A percentile compares a stretch with the other conserved stretches of the same genome.
These are phyloP conservation scores for Boloria euphrosyne DNA, from an alignment of 2,888 invertebrate species.

Conservation along the genomic window DNA sequence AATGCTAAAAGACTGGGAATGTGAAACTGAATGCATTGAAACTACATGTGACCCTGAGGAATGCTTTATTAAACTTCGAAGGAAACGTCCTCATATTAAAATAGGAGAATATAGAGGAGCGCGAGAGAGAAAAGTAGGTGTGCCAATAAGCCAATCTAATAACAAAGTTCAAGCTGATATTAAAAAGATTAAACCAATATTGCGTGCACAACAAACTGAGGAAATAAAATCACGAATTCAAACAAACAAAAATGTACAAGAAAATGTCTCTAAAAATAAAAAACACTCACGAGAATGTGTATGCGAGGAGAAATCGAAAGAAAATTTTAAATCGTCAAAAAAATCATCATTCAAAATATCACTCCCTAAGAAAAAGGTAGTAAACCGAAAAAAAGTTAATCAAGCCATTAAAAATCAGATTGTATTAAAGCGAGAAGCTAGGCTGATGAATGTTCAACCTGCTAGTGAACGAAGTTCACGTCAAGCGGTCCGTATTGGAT, in stretches of 20 bases:
- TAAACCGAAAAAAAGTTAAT: conserved; percentile 8
- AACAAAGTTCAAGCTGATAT: conserved; percentile 25
- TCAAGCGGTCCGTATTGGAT: conserved; percentile 50
- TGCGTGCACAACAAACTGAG: conserved; percentile 13
- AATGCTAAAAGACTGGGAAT: conserved; percentile 46
- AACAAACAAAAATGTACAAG: conserved; percentile 1
- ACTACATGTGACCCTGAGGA: conserved; percentile 48
- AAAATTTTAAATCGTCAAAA: conserved; percentile 1
- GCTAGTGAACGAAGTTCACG: conserved; percentile 29
- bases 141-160: conserved; percentile 14
- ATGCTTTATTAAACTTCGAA: conserved; percentile 45
- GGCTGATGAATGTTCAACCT: background rate
- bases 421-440: conserved; percentile 18
- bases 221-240: background rate
- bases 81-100: background rate
- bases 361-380: conserved; percentile 13
- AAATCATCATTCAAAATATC: background rate
- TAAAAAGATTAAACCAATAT: conserved; percentile 24
- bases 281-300: too few species aligned
- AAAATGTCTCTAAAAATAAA: too few species aligned
- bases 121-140: conserved; percentile 18
- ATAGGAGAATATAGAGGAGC: background rate
- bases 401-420: conserved; percentile 9
- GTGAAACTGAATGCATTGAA: conserved; percentile 43
- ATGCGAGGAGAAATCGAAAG: too few species aligned